Evolutionary conservation across 2,888 invertebrate species (phyloP), one percentile per base, ranked within the genome.

Genomic region (Mythimna pallens): DNA sequence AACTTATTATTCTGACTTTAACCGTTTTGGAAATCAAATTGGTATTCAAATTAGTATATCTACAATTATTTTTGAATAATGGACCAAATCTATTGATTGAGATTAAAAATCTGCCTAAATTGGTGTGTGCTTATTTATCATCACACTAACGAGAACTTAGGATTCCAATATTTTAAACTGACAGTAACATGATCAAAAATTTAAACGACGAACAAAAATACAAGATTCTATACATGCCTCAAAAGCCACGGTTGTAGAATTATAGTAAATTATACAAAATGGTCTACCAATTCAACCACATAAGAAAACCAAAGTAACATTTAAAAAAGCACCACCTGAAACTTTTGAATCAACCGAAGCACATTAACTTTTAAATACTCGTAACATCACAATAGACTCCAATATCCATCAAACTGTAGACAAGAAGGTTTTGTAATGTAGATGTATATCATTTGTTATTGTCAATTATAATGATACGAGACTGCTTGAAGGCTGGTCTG

Each of bases 391-490:
- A 75, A 84, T 65, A 73, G 70, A 30, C 65, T 50, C 67, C 40
- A 71, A 73, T 72, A 85, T 85, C 73, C 75, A 83, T 83, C 83
- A 83, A 78, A 72, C 54, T 43, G 52, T 78, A 64, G 67, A 71
- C 79, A 70, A 66, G 63, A 34, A 62, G 66, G 82, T 82, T 84
- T 80, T 82, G 83, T 85, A 84, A 87, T 88, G 88, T 86, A 87
- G 90, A 91, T 92, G 82, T 84, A 84, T 85, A 88, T 90, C 92
- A 93, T 93, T 93, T 90, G 89, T 93, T 92, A 93, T 89, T 92
- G 93, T 93, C 93, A 93, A 91, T 90, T 91, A 90, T 92, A 92
- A 93, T 92, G 92, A 93, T 92, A 90, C 88, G 84, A 74, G 76
- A 72, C 77, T 58, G 73, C 68, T 85, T 85, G 78, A 83, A 68